Base-by-base conservation (phyloP, 1,140 invertebrate genomes). In the Ostrea denselamellosa region DNA sequence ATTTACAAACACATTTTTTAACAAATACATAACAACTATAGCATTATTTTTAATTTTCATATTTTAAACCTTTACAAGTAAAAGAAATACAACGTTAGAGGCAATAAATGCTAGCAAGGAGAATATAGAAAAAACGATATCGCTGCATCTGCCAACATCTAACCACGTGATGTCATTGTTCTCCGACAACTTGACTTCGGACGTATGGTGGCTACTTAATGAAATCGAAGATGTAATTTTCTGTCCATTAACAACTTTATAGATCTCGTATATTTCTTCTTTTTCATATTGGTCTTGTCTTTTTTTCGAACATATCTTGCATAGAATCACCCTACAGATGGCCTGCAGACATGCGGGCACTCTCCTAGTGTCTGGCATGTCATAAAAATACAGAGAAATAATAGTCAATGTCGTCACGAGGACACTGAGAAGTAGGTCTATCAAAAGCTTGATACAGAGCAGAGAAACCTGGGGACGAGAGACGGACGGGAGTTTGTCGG, bases 391-490 rank as follows among this genome's bases (percentile, higher is more conserved):
- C 14, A 87, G 58, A 22, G 62, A 58, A 53, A 84, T 12, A n/a
- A 87, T 85, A 3, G 71, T 54, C n/a, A 88, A 58, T 17, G 86
- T 28, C 10, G 86, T 62, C 12, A 88, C 85, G 0, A 86, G 2
- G 10, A 51, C 77, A 53, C 85, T 88, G 2, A 88, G 19, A 58
- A 58, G 10, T 14, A 88, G 22, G 12, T 88, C 88, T n/a, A 52
- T 44, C n/a, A 82, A 34, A 44, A 88, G 65, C 17, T 85, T 71
- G 52, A 88, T 85, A 12, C 58, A 87, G 0, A 89, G 10, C 7
- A 34, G n/a, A 7, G 88, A 81, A 51, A 89, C 25, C 19, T 68
- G 28, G 9, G 88, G 88, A 0, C 62, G 25, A 4, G 88, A 86
- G 25, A 53, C 71, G 12, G 51, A 28, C 14, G 88, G 88, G 0